Conservation (phyloP, 1,140 invertebrate species). For the Drosophila bifasciata region DNA sequence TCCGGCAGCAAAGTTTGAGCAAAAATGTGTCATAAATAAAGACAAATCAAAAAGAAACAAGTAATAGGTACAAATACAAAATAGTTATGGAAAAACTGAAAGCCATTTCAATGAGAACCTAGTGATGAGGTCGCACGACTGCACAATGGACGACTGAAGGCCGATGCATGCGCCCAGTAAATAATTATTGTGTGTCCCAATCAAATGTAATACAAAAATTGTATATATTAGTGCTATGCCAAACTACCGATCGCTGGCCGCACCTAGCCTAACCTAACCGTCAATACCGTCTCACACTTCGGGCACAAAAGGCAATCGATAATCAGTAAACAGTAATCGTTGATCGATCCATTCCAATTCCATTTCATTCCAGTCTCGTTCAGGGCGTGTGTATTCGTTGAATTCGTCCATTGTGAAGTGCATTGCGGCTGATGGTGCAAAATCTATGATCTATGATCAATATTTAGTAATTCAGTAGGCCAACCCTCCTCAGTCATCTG, state of each 20-base stretch:
- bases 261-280: no score
- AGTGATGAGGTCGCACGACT: constrained; percentile 68
- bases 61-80: neutral
- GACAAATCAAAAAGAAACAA: constrained; percentile 57
- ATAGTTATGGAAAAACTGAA: constrained; percentile 30
- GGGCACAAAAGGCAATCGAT: no score
- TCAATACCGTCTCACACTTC: no score
- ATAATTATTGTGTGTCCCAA: no score
- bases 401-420: constrained; percentile 72
- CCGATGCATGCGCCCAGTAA: constrained; percentile 50
- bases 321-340: no score
- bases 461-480: no score
- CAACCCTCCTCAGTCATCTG: constrained; percentile 3
- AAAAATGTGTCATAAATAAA: constrained; percentile 84
- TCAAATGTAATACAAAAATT: constrained; percentile 8
- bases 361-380: neutral
- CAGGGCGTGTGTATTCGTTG: constrained; percentile 59
- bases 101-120: constrained; percentile 67
- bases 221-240: no score
- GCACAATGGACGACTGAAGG: constrained; percentile 73
- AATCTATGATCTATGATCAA: constrained; percentile 23
- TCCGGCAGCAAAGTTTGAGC: constrained; percentile 84
- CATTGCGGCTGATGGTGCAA: constrained; percentile 62
- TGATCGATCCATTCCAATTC: no score
- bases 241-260: no score